A percentile compares a stretch with the other conserved stretches of the same genome.
These are phyloP conservation scores for Phasia obesa DNA, from an alignment of 2,888 invertebrate genomes.

Conservation along the genomic window DNA sequence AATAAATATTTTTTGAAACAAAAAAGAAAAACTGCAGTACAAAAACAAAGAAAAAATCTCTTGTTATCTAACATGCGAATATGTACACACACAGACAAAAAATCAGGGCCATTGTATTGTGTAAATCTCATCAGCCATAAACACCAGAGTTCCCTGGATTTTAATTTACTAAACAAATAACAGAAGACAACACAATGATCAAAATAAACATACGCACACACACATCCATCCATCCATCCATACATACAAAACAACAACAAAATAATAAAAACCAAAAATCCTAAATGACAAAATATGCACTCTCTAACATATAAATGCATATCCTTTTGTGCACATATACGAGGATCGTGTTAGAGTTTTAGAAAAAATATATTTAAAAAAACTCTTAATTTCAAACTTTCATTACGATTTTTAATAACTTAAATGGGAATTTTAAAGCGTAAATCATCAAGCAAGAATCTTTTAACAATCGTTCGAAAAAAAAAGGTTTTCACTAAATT, in stretches of 20 bases:
- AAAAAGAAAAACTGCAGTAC: constrained; percentile 25
- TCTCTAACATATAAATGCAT: constrained; percentile 8
- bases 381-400: too few species aligned
- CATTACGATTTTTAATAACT: too few species aligned
- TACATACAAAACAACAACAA: not conserved
- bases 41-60: constrained; percentile 42
- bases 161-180: constrained; percentile 71
- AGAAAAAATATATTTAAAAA: too few species aligned
- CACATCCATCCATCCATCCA: constrained; percentile 1
- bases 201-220: constrained; percentile 32
- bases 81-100: constrained; percentile 5
- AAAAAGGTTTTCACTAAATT: too few species aligned
- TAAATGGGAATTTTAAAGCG: too few species aligned
- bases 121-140: constrained; percentile 70
- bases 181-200: constrained; percentile 67
- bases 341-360: too few species aligned
- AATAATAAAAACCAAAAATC: constrained; percentile 31
- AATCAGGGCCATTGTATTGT: constrained; percentile 67
- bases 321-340: not conserved
- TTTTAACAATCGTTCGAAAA: too few species aligned
- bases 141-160: constrained; percentile 66
- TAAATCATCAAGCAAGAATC: too few species aligned
- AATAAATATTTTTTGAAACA: constrained; percentile 51
- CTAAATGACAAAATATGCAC: constrained; percentile 47
- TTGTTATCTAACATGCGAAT: constrained; percentile 47